Percentiles rank a stretch among this genome's conserved stretches.
phyloP scores from a whole-genome alignment of 2,113 vertebrate species.

The Eupsittula cactorum region DNA sequence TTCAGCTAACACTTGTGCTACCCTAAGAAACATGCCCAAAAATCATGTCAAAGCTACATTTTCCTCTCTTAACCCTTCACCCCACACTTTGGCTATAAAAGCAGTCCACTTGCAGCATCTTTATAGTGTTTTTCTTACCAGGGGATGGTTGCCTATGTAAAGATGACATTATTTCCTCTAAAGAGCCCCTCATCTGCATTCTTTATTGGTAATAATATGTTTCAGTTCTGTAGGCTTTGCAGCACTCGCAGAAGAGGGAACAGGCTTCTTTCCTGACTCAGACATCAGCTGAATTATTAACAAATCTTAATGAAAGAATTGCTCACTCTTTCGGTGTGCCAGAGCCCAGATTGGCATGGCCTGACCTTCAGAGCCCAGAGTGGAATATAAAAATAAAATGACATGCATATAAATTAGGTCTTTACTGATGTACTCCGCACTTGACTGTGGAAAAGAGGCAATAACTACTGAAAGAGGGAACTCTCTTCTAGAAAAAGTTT shows the following conservation, averaged over 20 bases:
- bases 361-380: conserved; percentile 45
- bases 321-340: neutral
- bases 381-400: conserved; percentile 6
- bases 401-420: conserved; percentile 62
- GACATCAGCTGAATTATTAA: conserved; percentile 59
- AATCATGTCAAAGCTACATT: neutral
- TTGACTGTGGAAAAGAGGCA: neutral
- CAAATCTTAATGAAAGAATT: conserved; percentile 27
- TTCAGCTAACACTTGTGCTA: neutral
- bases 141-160: neutral
- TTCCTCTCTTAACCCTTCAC: neutral
- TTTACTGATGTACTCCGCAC: neutral
- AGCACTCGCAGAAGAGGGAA: neutral
- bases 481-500: neutral
- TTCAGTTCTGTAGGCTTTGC: neutral
- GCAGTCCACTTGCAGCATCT: neutral
- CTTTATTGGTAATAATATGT: neutral
- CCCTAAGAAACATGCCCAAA: neutral
- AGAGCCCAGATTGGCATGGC: neutral
- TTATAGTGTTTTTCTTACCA: neutral
- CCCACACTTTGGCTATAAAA: neutral
- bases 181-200: neutral
- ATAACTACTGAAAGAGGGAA: neutral
- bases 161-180: neutral
- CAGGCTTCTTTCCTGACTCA: neutral